These are phyloP conservation scores for Salticus scenicus DNA, from an alignment of 2,888 invertebrate species.

Conservation along the genomic window DNA sequence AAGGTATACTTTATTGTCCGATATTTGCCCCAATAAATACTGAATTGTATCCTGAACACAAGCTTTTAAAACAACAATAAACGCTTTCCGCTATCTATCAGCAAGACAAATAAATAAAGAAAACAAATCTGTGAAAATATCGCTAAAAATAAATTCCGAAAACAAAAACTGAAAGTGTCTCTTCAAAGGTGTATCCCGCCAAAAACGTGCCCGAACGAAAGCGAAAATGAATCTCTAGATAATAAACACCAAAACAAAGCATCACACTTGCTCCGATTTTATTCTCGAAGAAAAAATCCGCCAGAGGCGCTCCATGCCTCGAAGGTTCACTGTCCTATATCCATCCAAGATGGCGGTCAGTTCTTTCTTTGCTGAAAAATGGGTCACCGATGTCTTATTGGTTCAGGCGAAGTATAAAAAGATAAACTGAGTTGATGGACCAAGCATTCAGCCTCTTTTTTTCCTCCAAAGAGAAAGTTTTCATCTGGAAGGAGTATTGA, in stretches of 20 bases:
- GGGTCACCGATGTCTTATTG: conserved; percentile 66
- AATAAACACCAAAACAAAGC: conserved; percentile 39
- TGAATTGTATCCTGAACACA: no score
- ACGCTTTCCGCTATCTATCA: no score
- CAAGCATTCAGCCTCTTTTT: conserved; percentile 51
- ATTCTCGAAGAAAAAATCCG: conserved; percentile 50
- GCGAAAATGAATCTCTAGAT: conserved; percentile 52
- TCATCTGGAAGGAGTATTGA: conserved; percentile 41
- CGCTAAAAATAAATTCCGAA: conserved; percentile 61
- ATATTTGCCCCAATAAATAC: no score
- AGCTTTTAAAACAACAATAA: no score
- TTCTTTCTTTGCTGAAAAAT: conserved; percentile 51
- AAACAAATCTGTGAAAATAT: not conserved
- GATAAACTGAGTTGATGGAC: conserved; percentile 40
- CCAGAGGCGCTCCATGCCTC: conserved; percentile 67
- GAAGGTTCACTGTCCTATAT: conserved; percentile 69
- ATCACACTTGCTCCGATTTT: conserved; percentile 65
- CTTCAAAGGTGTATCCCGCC: conserved; percentile 25
- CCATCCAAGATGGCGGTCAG: conserved; percentile 57
- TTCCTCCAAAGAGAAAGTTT: conserved; percentile 59
- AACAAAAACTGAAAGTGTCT: conserved; percentile 29
- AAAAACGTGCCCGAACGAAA: conserved; percentile 61
- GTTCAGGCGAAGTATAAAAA: conserved; percentile 63
- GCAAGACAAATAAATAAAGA: not conserved
- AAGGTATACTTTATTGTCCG: no score